phyloP scores from a whole-genome alignment of 1,140 invertebrate genomes.

The Spodoptera litura region DNA sequence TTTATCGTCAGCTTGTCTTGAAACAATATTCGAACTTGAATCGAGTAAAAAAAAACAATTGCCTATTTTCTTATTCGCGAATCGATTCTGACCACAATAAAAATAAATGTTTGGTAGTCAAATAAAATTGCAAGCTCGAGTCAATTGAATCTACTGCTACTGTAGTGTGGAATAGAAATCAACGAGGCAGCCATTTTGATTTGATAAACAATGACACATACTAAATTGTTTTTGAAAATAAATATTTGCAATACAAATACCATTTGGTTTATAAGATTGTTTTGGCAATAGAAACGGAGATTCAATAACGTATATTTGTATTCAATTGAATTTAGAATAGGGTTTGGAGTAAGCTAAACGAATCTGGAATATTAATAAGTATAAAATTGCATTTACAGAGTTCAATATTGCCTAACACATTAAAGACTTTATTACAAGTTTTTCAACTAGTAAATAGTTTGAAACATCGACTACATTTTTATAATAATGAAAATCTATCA shows the following conservation, averaged over 20 bases:
- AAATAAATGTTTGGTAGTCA: constrained; percentile 17
- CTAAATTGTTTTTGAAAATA: neutral
- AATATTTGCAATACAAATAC: neutral
- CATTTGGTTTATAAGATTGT: neutral
- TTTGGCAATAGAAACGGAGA: too few relatives aligned
- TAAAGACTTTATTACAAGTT: too few relatives aligned
- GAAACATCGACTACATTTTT: too few relatives aligned
- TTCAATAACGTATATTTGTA: too few relatives aligned
- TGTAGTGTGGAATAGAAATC: constrained; percentile 24
- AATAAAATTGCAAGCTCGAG: constrained; percentile 22
- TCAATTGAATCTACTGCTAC: neutral
- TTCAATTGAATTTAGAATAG: too few relatives aligned
- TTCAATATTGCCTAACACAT: too few relatives aligned
- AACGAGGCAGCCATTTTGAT: constrained; percentile 21
- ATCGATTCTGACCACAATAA: constrained; percentile 13
- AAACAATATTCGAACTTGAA: neutral
- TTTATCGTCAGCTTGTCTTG: neutral
- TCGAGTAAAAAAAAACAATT: constrained; percentile 26
- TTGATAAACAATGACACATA: constrained; percentile 12
- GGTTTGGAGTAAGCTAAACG: too few relatives aligned
- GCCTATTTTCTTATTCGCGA: neutral
- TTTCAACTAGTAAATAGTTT: too few relatives aligned
- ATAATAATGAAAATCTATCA: too few relatives aligned
- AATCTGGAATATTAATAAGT: too few relatives aligned
- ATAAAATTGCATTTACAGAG: too few relatives aligned